Base-by-base conservation (phyloP, 2,797 vertebrate species). In the Tadarida brasiliensis region DNA sequence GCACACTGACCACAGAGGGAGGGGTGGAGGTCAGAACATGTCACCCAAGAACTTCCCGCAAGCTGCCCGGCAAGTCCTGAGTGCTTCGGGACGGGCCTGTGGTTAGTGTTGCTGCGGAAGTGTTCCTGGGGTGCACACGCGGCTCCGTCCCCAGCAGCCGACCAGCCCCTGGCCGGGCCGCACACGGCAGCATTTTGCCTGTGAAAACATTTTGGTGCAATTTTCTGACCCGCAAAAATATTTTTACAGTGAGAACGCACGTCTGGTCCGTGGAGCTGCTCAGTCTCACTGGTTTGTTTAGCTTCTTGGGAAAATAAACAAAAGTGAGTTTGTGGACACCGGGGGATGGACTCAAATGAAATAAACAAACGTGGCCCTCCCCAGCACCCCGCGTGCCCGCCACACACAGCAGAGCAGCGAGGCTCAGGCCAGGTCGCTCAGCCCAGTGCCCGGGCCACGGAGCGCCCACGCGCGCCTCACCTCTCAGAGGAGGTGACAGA, bases 231-330 rank as follows among this genome's bases (percentile, higher is more conserved):
- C 89, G 8, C 86, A 89, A 91, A 96, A 95, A 97, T 95, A 94
- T 97, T 97, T 95, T 97, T 88, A 93, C 89, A 93, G 87, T 33
- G 83, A 91, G 93, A 95, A 96, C 7, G 76, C 35, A 74, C 3
- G 70, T 87, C 93, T 90, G 76, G 54, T 44, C 39, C 70, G 28
- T 10, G 16, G 86, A 47, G 73, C 74, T 94, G 83, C 59, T 71
- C 87, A 81, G 84, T 68, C 81, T 96, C 94, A 30, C 63, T 5
- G 74, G 49, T 67, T 44, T 91, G 80, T 67, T 90, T 73, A 63
- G 78, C 76, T 73, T 83, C 93, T 95, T 70, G 2, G 65, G 89
- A 96, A 96, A 96, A 96, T 95, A 97, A 96, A 97, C 95, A 97
- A 11, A 87, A 92, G 80, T 39, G 82, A 87, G 82, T 88, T 35